Conservation (phyloP, 2,888 invertebrate genomes). For the Lasius fuliginosus region DNA sequence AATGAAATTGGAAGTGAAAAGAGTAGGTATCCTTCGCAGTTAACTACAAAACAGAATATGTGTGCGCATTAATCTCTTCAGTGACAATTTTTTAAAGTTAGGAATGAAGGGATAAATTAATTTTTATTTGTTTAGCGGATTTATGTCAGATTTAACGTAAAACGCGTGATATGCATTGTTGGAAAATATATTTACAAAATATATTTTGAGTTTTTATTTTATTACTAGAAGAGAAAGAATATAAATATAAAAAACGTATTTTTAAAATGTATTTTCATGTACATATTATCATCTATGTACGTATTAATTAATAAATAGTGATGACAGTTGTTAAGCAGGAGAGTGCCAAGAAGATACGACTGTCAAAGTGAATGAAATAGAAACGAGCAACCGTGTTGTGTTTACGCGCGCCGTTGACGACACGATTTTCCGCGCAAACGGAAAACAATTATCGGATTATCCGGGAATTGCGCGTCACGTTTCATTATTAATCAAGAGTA, state of each 20-base stretch:
- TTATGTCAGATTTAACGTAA: not conserved
- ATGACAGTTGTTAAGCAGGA: not conserved
- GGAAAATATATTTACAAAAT: not conserved
- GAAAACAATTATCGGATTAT: constrained; percentile 49
- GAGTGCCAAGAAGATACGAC: not conserved
- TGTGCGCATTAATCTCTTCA: not conserved
- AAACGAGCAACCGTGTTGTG: constrained; percentile 5
- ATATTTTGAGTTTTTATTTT: not conserved
- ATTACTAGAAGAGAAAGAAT: not conserved
- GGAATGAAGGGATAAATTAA: not conserved
- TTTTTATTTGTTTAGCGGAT: not conserved
- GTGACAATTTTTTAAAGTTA: not conserved
- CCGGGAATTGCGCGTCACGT: constrained; percentile 19
- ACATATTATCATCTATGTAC: not conserved
- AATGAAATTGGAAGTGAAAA: not conserved
- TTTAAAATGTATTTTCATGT: not conserved
- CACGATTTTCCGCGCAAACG: constrained; percentile 48
- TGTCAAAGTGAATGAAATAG: constrained; percentile 12
- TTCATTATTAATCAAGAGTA: constrained; percentile 45
- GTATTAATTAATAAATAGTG: not conserved
- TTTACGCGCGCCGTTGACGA: not conserved
- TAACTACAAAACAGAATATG: not conserved
- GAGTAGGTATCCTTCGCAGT: not conserved
- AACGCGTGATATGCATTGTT: not conserved
- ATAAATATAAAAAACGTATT: not conserved